Base-by-base conservation (phyloP, 2,797 vertebrate species). In the Pipistrellus nathusii region DNA sequence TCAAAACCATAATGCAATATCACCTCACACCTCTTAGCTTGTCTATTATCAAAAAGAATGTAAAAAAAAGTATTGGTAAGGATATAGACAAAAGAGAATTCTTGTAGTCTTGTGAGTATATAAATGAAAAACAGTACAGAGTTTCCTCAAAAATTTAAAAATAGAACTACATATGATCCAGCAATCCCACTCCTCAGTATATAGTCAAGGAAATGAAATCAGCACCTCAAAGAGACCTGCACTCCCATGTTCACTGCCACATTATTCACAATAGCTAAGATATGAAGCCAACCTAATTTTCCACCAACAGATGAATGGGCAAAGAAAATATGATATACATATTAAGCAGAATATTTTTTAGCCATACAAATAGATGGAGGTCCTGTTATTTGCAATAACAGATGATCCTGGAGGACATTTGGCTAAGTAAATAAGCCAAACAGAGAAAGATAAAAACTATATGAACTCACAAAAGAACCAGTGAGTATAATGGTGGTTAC, bases 351-450 rank as follows among this genome's bases (percentile, higher is more conserved):
- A 85, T 68, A 69, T 38, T 85, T 66, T 48, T 59, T 51, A 85
- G 38, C 51, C 88, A 48, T 57, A 48, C 38, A 69, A 53, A 77
- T 77, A 76, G 30, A 76, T 53, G 44, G 21, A 83, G 27, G 13
- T 35, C 15, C 64, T 90, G 23, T 30, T n/a, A 48, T 15, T 59
- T 55, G 38, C n/a, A n/a, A 46, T 18, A 30, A 46, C 38, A 51
- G n/a, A 68, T 68, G 81, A 85, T 77, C 3, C n/a, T 77, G n/a
- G 41, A 85, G 73, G 82, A 92, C 51, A 71, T n/a, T 59, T 38
- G 25, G 20, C 18, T 85, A 59, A 48, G n/a, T 77, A 41, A 91
- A 92, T 85, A 71, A 59, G n/a, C 12, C 64, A 84, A 46, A 66
- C 6, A 38, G 32, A 41, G 44, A 68, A 77, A 92, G 41, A 80